These are phyloP conservation scores for Cephus runcator DNA, from an alignment of 2,888 invertebrate species.

Conservation along the genomic window DNA sequence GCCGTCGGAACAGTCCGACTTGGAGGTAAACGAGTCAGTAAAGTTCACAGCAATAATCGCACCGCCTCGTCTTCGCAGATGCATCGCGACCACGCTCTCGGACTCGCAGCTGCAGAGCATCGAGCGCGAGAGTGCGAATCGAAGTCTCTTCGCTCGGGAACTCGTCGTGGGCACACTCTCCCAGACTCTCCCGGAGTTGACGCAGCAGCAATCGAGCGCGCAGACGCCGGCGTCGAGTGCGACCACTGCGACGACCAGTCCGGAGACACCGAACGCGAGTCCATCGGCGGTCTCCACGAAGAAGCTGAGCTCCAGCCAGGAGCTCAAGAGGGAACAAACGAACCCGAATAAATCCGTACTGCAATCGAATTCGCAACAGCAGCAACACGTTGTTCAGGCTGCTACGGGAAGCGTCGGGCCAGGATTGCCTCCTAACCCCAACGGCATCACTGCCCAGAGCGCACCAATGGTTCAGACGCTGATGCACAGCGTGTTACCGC, in stretches of 20 bases:
- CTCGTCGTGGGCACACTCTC: slow-evolving; percentile 59
- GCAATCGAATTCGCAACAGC: slow-evolving; percentile 24
- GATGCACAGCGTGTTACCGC: slow-evolving; percentile 63
- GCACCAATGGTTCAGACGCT: slow-evolving; percentile 60
- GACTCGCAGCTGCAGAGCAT: slow-evolving; percentile 59
- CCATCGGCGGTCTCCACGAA: slow-evolving; percentile 41
- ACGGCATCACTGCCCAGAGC: slow-evolving; percentile 53
- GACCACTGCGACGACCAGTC: slow-evolving; percentile 49
- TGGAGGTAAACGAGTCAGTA: background rate
- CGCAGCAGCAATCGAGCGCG: slow-evolving; percentile 44
- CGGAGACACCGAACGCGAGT: slow-evolving; percentile 52
- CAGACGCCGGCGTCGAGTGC: slow-evolving; percentile 50
- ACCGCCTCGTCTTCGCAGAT: slow-evolving; percentile 43
- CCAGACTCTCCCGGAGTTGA: slow-evolving; percentile 56
- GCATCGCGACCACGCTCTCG: slow-evolving; percentile 58
- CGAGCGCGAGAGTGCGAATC: slow-evolving; percentile 62
- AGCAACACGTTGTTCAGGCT: slow-evolving; percentile 41
- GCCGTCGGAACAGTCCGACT: background rate
- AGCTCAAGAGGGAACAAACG: slow-evolving; percentile 51
- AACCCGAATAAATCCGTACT: slow-evolving; percentile 7
- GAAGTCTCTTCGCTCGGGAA: slow-evolving; percentile 59
- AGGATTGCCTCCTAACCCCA: slow-evolving; percentile 56
- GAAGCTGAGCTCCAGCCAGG: slow-evolving; percentile 47
- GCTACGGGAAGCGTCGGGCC: slow-evolving; percentile 47
- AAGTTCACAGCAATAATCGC: background rate